Evolutionary conservation across 2,888 invertebrate species (phyloP).

Genomic region (Tolmerus cingulatus): DNA sequence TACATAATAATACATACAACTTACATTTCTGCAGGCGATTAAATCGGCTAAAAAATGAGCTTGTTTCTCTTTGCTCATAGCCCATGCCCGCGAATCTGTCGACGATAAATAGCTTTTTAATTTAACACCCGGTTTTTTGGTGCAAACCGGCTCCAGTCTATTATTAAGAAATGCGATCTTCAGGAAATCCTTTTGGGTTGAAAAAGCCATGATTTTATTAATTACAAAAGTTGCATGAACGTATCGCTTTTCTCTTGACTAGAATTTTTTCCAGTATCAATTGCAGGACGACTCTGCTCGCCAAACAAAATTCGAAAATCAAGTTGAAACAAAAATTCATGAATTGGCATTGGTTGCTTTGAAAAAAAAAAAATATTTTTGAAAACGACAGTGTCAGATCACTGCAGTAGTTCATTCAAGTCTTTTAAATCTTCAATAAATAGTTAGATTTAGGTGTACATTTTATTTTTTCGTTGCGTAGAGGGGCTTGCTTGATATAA

Average conservation of each 20-base stretch:
- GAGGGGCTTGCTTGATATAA: not conserved
- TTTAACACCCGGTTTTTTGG: conserved; percentile 53
- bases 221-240: not conserved
- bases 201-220: conserved; percentile 57
- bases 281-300: not conserved
- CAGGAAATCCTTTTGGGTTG: conserved; percentile 60
- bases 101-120: conserved; percentile 58
- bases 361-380: not conserved
- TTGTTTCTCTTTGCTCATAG: conserved; percentile 54
- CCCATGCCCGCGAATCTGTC: conserved; percentile 58
- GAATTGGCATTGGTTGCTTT: not conserved
- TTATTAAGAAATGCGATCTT: conserved; percentile 58
- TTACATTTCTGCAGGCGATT: conserved; percentile 55
- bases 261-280: not conserved
- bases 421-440: not conserved
- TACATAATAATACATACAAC: not conserved
- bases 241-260: not conserved
- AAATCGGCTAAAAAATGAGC: conserved; percentile 58
- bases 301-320: not conserved
- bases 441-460: too few species aligned
- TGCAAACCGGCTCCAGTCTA: conserved; percentile 51
- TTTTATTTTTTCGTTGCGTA: too few species aligned
- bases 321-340: not conserved
- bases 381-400: not conserved
- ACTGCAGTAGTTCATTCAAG: not conserved